Base-by-base conservation (phyloP, 2,113 vertebrate species). In the Crotalus helleri region DNA sequence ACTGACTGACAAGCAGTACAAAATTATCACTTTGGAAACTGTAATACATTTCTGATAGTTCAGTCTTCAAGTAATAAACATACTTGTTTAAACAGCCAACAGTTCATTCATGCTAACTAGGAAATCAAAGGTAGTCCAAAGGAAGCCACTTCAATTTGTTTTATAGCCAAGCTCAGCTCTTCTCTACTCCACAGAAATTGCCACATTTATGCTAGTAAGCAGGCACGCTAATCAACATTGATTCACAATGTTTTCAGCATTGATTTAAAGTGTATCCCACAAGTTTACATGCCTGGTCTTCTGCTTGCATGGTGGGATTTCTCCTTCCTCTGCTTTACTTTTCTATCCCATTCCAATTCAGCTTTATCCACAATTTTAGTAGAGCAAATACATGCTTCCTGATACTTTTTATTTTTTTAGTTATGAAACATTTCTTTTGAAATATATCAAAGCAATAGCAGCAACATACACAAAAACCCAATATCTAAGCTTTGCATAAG, bases 361-460 rank as follows among this genome's bases (percentile, higher is more conserved):
- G 61, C 26, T 64, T 64, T 29, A 64, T 64, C 61, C 61, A 64
- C 61, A 64, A 64, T 64, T 64, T 64, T 64, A 64, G 21, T 3
- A 55, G 51, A 61, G 19, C 12, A 88, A 51, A 29, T 64, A 10
- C 26, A 64, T 19, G 24, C 23, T 33, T 92, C 69, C 91, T 92
- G 55, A 94, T 90, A 39, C 90, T 88, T 94, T 92, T 88, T 64
- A 87, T 64, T 54, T 90, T 90, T 91, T 55, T 39, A 55, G 2
- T 81, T 88, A 51, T 24, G 58, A 54, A 53, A 54, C n/a, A 54
- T 55, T n/a, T 88, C 19, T n/a, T 21, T 87, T 29, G 19, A 49
- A 53, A 13, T 24, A n/a, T 85, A 44, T 49, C 89, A 92, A 54
- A 90, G 49, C 5, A 59, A 5, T 39, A 69, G 59, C 12, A 69